Evolutionary conservation across 1,140 invertebrate genomes (phyloP).

Genomic region (Calephelis virginiensis): DNA sequence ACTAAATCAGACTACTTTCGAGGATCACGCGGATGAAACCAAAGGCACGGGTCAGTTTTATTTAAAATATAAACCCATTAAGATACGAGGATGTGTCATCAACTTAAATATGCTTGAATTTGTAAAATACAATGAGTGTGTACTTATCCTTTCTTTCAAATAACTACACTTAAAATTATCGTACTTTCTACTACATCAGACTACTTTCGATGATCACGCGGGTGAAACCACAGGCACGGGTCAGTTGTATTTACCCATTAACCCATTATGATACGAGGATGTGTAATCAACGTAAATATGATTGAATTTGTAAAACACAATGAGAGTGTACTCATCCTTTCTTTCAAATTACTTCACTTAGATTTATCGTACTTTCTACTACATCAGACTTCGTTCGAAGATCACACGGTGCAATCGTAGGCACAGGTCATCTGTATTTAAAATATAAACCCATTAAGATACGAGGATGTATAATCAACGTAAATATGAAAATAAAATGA

Average conservation of each 20-base stretch:
- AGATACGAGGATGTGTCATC: not conserved
- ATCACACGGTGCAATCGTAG: no score
- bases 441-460: not conserved
- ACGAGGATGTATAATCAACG: not conserved
- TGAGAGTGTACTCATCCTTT: conserved; percentile 26
- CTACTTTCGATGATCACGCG: no score
- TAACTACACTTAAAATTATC: no score
- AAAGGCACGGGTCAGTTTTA: no score
- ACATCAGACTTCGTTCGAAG: no score
- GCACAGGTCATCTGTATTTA: no score
- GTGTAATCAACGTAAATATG: not conserved
- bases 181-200: no score
- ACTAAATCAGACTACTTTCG: no score
- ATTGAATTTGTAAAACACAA: conserved; percentile 1
- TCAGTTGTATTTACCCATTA: not conserved
- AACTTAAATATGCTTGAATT: not conserved
- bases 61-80: not conserved
- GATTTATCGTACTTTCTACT: no score
- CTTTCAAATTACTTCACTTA: no score
- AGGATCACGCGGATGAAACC: no score
- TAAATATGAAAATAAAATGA: not conserved
- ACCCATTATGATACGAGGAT: not conserved
- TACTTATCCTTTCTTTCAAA: conserved; percentile 25
- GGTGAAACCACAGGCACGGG: no score
- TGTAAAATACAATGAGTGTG: not conserved